A percentile compares a stretch with the other conserved stretches of the same genome.
Evolutionary conservation across 2,113 vertebrate species (phyloP).

Genomic region (Paraplagusia blochii): DNA sequence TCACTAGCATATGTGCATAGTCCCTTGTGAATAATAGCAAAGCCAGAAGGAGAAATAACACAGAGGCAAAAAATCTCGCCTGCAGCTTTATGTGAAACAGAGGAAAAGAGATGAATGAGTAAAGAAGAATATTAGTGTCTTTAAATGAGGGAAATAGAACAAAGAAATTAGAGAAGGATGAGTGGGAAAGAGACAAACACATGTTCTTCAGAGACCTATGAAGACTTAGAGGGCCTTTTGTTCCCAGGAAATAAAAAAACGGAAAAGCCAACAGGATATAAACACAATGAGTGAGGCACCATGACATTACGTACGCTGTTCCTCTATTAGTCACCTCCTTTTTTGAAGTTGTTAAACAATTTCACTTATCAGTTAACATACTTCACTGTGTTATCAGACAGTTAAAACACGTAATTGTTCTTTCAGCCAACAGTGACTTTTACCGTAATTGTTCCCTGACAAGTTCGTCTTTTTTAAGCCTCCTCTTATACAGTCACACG

Average conservation of each 20-base stretch:
- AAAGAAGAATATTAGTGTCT: background rate
- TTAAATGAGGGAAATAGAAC: slow-evolving; percentile 1
- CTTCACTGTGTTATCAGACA: background rate
- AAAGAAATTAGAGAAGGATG: background rate
- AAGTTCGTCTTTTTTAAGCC: background rate
- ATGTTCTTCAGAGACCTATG: slow-evolving; percentile 31
- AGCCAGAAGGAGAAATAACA: slow-evolving; percentile 29
- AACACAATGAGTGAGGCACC: no score
- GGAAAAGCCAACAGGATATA: no score
- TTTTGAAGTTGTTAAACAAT: no score
- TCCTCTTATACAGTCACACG: background rate
- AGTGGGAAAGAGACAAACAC: slow-evolving; percentile 13
- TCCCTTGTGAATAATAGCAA: slow-evolving; percentile 1
- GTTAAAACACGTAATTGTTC: background rate
- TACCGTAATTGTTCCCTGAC: background rate
- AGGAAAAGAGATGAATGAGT: background rate
- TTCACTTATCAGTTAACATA: no score
- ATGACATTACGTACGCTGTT: no score
- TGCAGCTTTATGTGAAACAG: background rate
- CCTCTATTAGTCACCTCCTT: no score
- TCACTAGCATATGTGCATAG: background rate
- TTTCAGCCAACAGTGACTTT: background rate
- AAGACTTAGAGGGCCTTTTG: no score
- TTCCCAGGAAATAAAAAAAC: no score
- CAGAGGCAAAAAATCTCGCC: background rate